Base-by-base conservation (phyloP, 2,113 vertebrate genomes). In the Pedionomus torquatus region DNA sequence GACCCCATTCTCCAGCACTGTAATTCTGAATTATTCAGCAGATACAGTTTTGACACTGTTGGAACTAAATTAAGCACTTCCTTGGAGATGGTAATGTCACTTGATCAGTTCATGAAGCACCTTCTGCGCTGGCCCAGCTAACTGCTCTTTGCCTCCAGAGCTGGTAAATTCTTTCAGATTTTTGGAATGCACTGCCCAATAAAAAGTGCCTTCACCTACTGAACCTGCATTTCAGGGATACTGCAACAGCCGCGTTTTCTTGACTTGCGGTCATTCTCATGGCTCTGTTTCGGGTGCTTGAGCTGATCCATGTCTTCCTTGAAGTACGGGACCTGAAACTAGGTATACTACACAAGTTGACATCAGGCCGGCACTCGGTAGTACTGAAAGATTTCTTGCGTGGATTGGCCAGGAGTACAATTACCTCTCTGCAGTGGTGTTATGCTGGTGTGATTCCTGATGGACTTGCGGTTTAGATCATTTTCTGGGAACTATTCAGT, bases 271-370 rank as follows among this genome's bases (percentile, higher is more conserved):
- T 57, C 17, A 8, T 85, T 71, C n/a, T 39, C 10, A 2, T 46
- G 43, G 33, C 30, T 83, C 26, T 31, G n/a, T 6, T 76, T 68
- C 55, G 48, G 19, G 44, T 86, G 57, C 24, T 68, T 41, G 63
- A 83, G 48, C 71, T 43, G 54, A 60, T 57, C 26, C 10, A 2
- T 35, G 10, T 69, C 49, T 89, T 69, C 28, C 43, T 65, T 26
- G 16, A 61, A 64, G 35, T 43, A 6, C 2, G 31, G 39, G 30
- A 64, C 49, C n/a, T 43, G 24, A 65, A 58, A 57, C 15, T 17
- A 24, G 20, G 43, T n/a, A 1, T 10, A 43, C 46, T 8, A 37
- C 43, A 30, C 0, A 0, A 76, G 66, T 30, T 51, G 24, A 23
- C 19, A 15, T 46, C 58, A 89, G 87, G 20, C 15, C 35, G 17